Percentiles rank a stretch among this genome's conserved stretches.
Evolutionary conservation across 2,797 vertebrate species (phyloP).

Genomic region (Hippocampus kuda): DNA sequence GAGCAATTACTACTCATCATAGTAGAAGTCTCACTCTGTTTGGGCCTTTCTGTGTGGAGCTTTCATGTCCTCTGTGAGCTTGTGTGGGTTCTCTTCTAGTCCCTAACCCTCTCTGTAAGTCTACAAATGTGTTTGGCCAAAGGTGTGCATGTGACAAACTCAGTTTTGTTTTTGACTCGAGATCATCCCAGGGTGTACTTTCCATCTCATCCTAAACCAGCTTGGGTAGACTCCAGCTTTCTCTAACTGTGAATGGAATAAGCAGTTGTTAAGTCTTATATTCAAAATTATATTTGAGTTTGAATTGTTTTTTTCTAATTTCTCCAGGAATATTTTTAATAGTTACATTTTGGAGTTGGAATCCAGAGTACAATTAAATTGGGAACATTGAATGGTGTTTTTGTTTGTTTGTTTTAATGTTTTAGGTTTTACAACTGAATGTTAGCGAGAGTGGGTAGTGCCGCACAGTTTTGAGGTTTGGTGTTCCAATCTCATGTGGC

Average conservation of each 20-base stretch:
- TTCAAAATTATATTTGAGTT: too few relatives aligned
- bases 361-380: too few relatives aligned
- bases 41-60: neutral
- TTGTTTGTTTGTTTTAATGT: too few relatives aligned
- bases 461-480: neutral
- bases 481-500: neutral
- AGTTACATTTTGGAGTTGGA: too few relatives aligned
- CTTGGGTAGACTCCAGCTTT: neutral
- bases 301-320: too few relatives aligned
- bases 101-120: neutral
- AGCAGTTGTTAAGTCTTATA: too few relatives aligned
- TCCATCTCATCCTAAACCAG: neutral
- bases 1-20: neutral
- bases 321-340: too few relatives aligned
- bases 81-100: neutral
- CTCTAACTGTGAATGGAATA: too few relatives aligned
- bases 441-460: neutral
- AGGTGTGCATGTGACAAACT: neutral
- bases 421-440: too few relatives aligned
- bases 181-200: neutral
- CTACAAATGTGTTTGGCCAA: neutral
- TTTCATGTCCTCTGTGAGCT: neutral
- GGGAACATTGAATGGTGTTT: too few relatives aligned
- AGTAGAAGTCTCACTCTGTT: neutral
- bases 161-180: neutral